Evolutionary conservation across 2,888 invertebrate genomes (phyloP).

Genomic region (Lamellibrachia columna): DNA sequence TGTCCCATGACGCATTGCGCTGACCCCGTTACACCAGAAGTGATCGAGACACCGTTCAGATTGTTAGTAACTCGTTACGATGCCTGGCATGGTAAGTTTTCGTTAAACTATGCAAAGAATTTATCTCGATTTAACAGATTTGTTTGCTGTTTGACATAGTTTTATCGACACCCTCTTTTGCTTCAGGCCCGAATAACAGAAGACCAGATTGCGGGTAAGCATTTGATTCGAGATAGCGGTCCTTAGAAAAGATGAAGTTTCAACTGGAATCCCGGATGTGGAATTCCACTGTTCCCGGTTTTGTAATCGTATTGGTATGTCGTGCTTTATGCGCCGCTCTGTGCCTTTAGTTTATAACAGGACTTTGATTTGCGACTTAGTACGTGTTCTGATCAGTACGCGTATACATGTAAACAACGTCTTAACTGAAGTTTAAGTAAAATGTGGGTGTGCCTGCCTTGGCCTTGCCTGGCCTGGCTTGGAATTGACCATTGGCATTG

Average conservation of each 20-base stretch:
- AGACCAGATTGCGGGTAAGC: slow-evolving; percentile 37
- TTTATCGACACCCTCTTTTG: neutral
- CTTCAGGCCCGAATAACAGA: slow-evolving; percentile 35
- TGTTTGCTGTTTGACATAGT: neutral
- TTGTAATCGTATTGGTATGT: neutral
- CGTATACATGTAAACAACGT: neutral
- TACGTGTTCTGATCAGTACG: neutral
- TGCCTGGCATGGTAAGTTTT: neutral
- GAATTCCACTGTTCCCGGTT: neutral
- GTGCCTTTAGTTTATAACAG: slow-evolving; percentile 8
- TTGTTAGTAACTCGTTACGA: neutral
- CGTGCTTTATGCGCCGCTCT: neutral
- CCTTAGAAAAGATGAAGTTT: neutral
- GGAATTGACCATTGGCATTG: too few relatives aligned
- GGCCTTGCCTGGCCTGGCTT: neutral
- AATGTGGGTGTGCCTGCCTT: slow-evolving; percentile 13
- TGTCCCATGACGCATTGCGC: slow-evolving; percentile 16
- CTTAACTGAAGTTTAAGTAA: neutral
- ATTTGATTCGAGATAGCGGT: neutral
- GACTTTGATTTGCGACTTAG: neutral
- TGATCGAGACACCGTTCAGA: neutral
- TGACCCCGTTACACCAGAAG: neutral
- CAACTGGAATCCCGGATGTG: neutral
- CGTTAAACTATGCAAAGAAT: neutral
- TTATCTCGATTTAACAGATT: neutral